Evolutionary conservation across 2,797 vertebrate species (phyloP).

Genomic region (Pangasius macronema): DNA sequence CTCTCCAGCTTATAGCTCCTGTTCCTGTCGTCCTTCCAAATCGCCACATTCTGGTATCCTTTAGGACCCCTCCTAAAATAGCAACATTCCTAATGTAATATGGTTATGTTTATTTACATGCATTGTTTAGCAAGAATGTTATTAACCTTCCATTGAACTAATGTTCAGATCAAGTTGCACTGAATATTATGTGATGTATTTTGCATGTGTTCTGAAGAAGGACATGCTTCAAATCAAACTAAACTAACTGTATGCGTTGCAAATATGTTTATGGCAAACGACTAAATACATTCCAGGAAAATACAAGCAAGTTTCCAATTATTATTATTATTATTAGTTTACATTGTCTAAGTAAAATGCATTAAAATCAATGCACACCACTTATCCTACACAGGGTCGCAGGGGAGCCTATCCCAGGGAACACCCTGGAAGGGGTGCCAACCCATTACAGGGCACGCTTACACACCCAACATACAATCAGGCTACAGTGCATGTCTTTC

Average conservation of each 20-base stretch:
- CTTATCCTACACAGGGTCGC: no score
- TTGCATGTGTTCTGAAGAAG: neutral
- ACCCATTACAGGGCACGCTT: no score
- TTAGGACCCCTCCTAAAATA: slow-evolving; percentile 13
- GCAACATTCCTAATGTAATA: slow-evolving; percentile 3
- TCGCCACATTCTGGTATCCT: slow-evolving; percentile 49
- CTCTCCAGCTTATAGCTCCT: slow-evolving; percentile 45
- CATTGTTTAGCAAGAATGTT: neutral
- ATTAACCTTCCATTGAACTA: no score
- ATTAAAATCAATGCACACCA: no score
- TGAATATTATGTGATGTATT: neutral
- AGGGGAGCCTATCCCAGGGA: no score
- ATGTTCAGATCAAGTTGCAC: neutral
- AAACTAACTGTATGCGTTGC: neutral
- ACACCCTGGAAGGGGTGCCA: no score
- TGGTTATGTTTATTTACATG: neutral
- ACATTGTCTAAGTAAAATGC: no score
- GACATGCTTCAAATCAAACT: neutral
- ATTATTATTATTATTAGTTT: neutral
- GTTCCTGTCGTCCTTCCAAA: slow-evolving; percentile 39
- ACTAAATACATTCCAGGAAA: neutral
- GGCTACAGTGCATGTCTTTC: no score
- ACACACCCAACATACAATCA: no score
- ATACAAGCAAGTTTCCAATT: no score
- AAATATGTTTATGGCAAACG: neutral